A percentile compares a stretch with the other conserved stretches of the same genome.
phyloP scores from a whole-genome alignment of 2,888 invertebrate species.

The Stenodera caucasica region DNA sequence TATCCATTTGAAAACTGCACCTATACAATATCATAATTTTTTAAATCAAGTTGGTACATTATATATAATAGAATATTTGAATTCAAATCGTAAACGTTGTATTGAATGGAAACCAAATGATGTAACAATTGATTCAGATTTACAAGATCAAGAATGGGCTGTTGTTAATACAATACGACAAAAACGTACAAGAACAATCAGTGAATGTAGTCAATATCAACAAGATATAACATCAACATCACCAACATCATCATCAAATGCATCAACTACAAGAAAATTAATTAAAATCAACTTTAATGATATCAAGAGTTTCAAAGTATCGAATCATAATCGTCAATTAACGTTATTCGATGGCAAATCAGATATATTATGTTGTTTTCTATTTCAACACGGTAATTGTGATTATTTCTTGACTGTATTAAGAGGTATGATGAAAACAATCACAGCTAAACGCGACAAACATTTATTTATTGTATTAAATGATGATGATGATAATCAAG shows the following conservation, averaged over 20 bases:
- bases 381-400: constrained; percentile 86
- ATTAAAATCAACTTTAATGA: constrained; percentile 65
- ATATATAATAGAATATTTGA: constrained; percentile 66
- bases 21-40: constrained; percentile 64
- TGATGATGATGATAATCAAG: constrained; percentile 63
- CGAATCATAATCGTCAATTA: constrained; percentile 49
- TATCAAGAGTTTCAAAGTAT: constrained; percentile 66
- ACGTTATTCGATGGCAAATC: constrained; percentile 71
- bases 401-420: constrained; percentile 70
- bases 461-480: constrained; percentile 67
- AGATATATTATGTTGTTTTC: constrained; percentile 76
- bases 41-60: constrained; percentile 66
- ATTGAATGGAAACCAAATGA: constrained; percentile 86
- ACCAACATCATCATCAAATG: constrained; percentile 49
- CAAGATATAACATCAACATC: constrained; percentile 41
- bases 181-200: constrained; percentile 64
- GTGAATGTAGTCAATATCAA: constrained; percentile 55
- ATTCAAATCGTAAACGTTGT: constrained; percentile 51
- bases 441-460: constrained; percentile 72
- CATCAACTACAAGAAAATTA: constrained; percentile 55
- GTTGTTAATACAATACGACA: constrained; percentile 73
- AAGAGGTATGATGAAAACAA: constrained; percentile 66
- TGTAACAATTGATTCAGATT: constrained; percentile 74
- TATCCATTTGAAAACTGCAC: constrained; percentile 70
- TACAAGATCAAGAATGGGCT: constrained; percentile 83